Conservation (phyloP, 1,140 invertebrate genomes). For the Papilio polytes region DNA sequence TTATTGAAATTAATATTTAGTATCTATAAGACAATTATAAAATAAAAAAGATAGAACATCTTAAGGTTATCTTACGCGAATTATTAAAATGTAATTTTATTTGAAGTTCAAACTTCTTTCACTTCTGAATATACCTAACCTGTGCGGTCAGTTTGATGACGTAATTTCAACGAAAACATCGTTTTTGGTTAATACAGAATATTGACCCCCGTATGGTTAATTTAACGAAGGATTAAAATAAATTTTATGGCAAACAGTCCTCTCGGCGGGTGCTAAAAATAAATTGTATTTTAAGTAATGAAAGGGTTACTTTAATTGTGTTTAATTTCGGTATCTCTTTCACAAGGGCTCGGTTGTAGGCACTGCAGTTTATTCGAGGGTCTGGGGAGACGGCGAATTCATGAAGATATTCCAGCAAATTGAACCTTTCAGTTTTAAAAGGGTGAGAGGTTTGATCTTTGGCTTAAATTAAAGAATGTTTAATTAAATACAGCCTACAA, state of each 20-base stretch:
- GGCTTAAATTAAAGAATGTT: conserved; percentile 54
- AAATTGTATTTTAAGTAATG: conserved; percentile 39
- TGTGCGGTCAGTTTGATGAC: not conserved
- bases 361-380: conserved; percentile 37
- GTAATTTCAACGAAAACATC: not conserved
- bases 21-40: conserved; percentile 20
- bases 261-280: conserved; percentile 29
- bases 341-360: conserved; percentile 26
- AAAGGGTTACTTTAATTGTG: conserved; percentile 40
- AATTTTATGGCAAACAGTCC: conserved; percentile 25
- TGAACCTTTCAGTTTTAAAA: conserved; percentile 47
- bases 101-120: not conserved
- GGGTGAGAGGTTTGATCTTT: conserved; percentile 53
- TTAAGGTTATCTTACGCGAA: conserved; percentile 14
- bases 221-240: conserved; percentile 15
- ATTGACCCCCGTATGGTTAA: not conserved
- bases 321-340: conserved; percentile 39
- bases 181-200: not conserved
- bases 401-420: conserved; percentile 51
- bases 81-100: not conserved
- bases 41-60: not conserved
- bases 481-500: conserved; percentile 55
- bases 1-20: conserved; percentile 24
- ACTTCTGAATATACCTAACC: conserved; percentile 6
- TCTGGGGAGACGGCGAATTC: conserved; percentile 32